Evolutionary conservation across 2,797 vertebrate genomes (phyloP).

Genomic region (Holocentrus rufus): DNA sequence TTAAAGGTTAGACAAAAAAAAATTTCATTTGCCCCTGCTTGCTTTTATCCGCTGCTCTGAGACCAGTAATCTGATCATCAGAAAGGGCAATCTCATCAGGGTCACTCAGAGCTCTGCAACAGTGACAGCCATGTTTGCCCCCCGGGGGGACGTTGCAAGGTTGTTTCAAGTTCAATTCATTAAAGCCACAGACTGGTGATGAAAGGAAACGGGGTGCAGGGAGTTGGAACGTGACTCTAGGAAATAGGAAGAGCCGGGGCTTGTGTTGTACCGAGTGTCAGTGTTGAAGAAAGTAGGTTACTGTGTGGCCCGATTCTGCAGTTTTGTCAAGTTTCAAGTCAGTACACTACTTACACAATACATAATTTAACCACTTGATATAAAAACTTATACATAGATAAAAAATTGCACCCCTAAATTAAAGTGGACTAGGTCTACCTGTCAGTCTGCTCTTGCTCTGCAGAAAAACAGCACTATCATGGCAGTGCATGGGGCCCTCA

Average conservation of each 20-base stretch:
- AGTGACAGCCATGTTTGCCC: conserved; percentile 7
- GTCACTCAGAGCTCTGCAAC: conserved; percentile 21
- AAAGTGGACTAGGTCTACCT: no score
- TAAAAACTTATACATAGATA: no score
- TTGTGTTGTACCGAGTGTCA: neutral
- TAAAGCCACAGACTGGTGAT: neutral
- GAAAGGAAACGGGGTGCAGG: neutral
- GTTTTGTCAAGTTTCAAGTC: no score
- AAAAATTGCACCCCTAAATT: no score
- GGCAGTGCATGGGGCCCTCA: no score
- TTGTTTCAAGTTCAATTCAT: conserved; percentile 18
- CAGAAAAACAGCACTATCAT: no score
- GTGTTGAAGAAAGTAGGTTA: neutral
- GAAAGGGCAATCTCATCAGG: conserved; percentile 29
- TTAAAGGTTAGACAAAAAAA: conserved; percentile 9
- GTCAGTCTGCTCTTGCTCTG: no score
- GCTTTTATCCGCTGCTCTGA: neutral
- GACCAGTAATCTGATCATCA: conserved; percentile 36
- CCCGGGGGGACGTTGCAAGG: conserved; percentile 8
- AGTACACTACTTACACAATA: no score
- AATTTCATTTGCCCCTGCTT: conserved; percentile 6
- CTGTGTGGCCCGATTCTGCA: neutral
- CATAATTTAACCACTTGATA: no score
- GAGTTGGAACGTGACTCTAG: conserved; percentile 4
- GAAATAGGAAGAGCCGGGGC: neutral